These are phyloP conservation scores for Periophthalmus magnuspinnatus DNA, from an alignment of 2,797 vertebrate genomes.

Conservation along the genomic window DNA sequence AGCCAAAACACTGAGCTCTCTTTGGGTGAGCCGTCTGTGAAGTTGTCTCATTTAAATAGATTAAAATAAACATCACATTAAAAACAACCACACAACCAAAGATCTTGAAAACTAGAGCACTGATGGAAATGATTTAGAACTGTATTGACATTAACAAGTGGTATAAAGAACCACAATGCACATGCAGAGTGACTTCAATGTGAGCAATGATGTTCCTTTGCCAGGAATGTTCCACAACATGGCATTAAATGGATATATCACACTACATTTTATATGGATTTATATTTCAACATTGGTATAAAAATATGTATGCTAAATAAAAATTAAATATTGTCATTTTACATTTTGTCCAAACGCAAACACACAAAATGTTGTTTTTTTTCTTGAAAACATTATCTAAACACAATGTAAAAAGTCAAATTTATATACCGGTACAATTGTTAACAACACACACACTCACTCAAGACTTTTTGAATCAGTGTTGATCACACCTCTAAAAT, in stretches of 20 bases:
- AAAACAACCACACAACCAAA: no score
- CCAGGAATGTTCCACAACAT: not conserved
- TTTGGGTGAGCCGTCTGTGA: not conserved
- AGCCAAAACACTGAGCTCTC: no score
- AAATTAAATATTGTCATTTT: no score
- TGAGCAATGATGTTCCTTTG: not conserved
- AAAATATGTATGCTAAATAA: no score
- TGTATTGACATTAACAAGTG: not conserved
- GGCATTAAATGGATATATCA: no score
- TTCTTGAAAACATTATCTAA: no score
- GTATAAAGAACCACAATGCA: not conserved
- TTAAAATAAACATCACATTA: not conserved
- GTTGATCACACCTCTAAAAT: not conserved
- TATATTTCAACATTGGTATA: no score
- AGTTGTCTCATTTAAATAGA: not conserved
- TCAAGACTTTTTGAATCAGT: not conserved
- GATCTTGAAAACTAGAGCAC: no score
- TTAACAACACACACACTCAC: not conserved
- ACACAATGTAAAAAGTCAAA: not conserved
- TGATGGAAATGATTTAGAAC: not conserved
- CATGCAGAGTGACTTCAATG: not conserved
- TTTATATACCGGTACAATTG: not conserved
- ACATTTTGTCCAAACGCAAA: no score
- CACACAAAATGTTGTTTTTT: no score
- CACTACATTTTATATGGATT: no score